These are phyloP conservation scores for Penaeus monodon DNA, from an alignment of 2,888 invertebrate species.

Conservation along the genomic window DNA sequence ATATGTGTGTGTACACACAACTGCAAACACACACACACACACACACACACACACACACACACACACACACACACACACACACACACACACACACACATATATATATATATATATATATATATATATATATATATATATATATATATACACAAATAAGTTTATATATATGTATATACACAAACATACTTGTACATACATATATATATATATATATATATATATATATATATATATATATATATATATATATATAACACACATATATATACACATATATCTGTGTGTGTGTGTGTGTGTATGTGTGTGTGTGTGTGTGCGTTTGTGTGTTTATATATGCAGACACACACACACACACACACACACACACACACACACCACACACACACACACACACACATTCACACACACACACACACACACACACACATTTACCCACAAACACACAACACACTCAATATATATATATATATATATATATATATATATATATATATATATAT, in stretches of 20 bases:
- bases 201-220: background rate
- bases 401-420: constrained; percentile 12
- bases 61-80: too few relatives aligned
- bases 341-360: background rate
- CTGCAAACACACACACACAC: too few relatives aligned
- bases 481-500: background rate
- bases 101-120: background rate
- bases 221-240: too few relatives aligned
- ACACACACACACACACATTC: background rate
- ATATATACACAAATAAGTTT: background rate
- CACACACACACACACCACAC: background rate
- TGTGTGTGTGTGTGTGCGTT: background rate
- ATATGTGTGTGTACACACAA: background rate
- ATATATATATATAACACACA: background rate
- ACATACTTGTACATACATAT: background rate
- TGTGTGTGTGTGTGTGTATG: background rate
- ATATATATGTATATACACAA: background rate
- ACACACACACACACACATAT: too few relatives aligned
- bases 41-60: too few relatives aligned
- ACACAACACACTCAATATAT: too few relatives aligned
- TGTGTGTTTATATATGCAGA: background rate
- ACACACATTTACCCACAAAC: background rate
- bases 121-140: background rate
- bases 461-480: background rate
- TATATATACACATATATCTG: background rate